Evolutionary conservation across 2,888 invertebrate genomes (phyloP).

Genomic region (Nomada hirtipes): DNA sequence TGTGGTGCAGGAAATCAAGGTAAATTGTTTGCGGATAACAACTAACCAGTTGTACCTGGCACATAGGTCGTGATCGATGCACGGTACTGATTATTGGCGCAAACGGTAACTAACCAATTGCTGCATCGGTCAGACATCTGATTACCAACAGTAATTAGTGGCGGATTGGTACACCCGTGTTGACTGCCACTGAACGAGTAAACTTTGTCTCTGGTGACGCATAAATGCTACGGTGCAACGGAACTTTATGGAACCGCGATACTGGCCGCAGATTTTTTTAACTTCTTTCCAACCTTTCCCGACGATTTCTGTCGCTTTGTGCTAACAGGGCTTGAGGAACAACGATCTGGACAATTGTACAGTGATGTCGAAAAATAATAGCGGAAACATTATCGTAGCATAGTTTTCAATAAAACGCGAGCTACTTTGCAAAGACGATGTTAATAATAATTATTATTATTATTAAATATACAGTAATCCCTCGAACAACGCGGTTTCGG

Average conservation of each 20-base stretch:
- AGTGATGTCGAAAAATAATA: conserved; percentile 5
- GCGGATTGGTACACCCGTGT: conserved; percentile 39
- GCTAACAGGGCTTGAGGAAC: conserved; percentile 20
- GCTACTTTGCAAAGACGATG: conserved; percentile 1
- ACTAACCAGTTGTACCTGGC: conserved; percentile 8
- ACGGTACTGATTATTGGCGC: conserved; percentile 53
- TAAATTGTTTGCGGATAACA: conserved; percentile 51
- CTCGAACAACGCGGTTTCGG: too few relatives aligned
- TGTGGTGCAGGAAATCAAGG: conserved; percentile 23
- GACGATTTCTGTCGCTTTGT: neutral
- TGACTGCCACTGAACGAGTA: conserved; percentile 48
- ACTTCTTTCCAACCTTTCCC: neutral
- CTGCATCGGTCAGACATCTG: conserved; percentile 57
- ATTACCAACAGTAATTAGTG: conserved; percentile 65
- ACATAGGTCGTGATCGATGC: conserved; percentile 46
- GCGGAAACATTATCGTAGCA: conserved; percentile 17
- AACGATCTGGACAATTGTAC: conserved; percentile 21
- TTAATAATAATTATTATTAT: neutral
- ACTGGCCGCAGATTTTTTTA: neutral
- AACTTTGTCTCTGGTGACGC: conserved; percentile 41
- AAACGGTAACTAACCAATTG: conserved; percentile 63
- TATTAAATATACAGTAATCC: conserved; percentile 6
- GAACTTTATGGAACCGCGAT: conserved; percentile 11
- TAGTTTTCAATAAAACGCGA: neutral
- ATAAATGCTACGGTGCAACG: conserved; percentile 38